A percentile compares a stretch with the other conserved stretches of the same genome.
Conservation (phyloP, 2,797 vertebrate genomes). For the Sebastes iracundus region DNA sequence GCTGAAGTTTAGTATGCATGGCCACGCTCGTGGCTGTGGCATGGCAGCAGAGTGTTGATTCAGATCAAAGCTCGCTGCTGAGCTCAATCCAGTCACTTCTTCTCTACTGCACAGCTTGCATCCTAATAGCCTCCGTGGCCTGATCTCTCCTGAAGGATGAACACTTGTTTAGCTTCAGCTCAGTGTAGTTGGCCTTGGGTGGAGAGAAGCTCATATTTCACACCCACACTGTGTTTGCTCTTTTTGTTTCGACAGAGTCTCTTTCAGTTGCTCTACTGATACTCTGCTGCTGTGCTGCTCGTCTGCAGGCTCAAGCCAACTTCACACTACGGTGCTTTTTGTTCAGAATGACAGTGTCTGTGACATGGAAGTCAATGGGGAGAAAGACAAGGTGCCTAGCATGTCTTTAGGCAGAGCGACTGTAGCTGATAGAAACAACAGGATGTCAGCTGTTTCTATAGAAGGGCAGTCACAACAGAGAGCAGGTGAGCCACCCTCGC, state of each 20-base stretch:
- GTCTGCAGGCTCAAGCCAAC: not conserved
- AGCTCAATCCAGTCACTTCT: slow-evolving; percentile 54
- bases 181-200: not conserved
- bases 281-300: not conserved
- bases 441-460: not conserved
- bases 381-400: not conserved
- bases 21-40: slow-evolving; percentile 27
- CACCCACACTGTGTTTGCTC: not conserved
- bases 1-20: slow-evolving; percentile 46
- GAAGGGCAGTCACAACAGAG: not conserved
- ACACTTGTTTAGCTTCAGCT: slow-evolving; percentile 16
- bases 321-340: not conserved
- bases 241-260: slow-evolving; percentile 3
- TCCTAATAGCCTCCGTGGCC: slow-evolving; percentile 13
- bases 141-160: slow-evolving; percentile 20
- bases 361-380: not conserved
- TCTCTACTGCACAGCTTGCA: slow-evolving; percentile 37
- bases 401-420: not conserved
- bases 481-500: not conserved
- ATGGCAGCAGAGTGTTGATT: slow-evolving; percentile 50
- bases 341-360: not conserved
- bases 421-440: not conserved
- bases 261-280: slow-evolving; percentile 6
- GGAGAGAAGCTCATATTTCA: slow-evolving; percentile 29
- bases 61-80: slow-evolving; percentile 56